These are phyloP conservation scores for Caenorhabditis afra DNA, from an alignment of 2,888 invertebrate species.

Conservation along the genomic window DNA sequence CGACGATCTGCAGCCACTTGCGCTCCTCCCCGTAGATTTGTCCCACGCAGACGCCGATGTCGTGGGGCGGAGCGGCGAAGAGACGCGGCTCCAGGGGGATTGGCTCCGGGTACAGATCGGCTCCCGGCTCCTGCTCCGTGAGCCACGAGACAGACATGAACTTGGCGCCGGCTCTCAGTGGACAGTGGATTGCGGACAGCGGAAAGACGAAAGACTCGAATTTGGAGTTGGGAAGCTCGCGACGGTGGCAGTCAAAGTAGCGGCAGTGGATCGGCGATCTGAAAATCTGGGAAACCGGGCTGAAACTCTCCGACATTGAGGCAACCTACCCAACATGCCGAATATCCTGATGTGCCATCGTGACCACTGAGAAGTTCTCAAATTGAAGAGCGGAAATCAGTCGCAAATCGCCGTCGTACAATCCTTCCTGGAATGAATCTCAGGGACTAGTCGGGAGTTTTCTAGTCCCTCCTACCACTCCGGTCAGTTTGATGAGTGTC, in stretches of 20 bases:
- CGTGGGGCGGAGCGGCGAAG: background rate
- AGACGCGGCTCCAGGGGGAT: background rate
- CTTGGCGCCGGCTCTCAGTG: background rate
- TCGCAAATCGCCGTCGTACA: no score
- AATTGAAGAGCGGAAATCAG: no score
- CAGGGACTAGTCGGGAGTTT: no score
- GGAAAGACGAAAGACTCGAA: background rate
- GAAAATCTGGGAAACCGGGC: background rate
- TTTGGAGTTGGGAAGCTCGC: background rate
- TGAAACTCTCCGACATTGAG: background rate
- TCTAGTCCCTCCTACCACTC: background rate
- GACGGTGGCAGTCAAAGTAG: background rate
- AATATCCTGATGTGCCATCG: no score
- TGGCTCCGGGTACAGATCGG: conserved; percentile 4
- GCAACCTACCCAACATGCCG: background rate
- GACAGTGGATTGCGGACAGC: conserved; percentile 1
- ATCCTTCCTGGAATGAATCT: no score
- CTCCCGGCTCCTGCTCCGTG: background rate
- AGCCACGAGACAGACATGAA: background rate
- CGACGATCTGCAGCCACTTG: conserved; percentile 4
- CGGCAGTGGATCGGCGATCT: background rate
- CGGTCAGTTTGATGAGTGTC: background rate
- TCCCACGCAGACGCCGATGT: conserved; percentile 12
- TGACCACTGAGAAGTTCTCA: no score
- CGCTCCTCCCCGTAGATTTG: background rate